Percentiles rank a stretch among this genome's conserved stretches.
Conservation (phyloP, 2,113 vertebrate species). For the Oriolus oriolus region DNA sequence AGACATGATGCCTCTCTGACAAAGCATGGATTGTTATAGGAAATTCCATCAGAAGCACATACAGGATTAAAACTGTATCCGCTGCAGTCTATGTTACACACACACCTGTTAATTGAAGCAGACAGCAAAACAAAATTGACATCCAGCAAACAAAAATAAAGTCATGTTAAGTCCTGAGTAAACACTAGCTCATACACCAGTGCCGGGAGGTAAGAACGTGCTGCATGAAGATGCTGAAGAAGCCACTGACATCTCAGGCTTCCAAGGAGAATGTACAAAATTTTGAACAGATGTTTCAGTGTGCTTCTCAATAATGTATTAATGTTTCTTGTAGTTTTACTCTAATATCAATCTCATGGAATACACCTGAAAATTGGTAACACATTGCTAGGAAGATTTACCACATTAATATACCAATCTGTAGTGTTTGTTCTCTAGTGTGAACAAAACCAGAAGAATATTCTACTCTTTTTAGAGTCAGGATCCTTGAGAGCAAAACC, state of each 20-base stretch:
- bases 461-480: neutral
- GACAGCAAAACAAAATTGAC: neutral
- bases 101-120: slow-evolving; percentile 81
- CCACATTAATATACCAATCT: neutral
- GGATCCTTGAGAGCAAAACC: neutral
- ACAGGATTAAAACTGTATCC: slow-evolving; percentile 96
- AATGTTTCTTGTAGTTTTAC: neutral
- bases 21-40: slow-evolving; percentile 94
- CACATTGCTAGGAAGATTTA: neutral
- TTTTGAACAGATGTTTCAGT: neutral
- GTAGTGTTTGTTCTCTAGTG: neutral
- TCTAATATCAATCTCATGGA: neutral
- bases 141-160: neutral
- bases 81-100: slow-evolving; percentile 96
- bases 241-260: neutral
- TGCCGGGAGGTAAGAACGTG: fast-evolving
- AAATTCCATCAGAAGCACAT: slow-evolving; percentile 91
- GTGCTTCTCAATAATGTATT: neutral
- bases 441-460: neutral
- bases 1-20: slow-evolving; percentile 92
- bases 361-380: neutral
- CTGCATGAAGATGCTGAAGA: neutral
- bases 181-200: neutral
- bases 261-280: neutral
- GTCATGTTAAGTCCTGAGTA: neutral